Evolutionary conservation across 2,113 vertebrate species (phyloP).

Genomic region (Garra rufa): DNA sequence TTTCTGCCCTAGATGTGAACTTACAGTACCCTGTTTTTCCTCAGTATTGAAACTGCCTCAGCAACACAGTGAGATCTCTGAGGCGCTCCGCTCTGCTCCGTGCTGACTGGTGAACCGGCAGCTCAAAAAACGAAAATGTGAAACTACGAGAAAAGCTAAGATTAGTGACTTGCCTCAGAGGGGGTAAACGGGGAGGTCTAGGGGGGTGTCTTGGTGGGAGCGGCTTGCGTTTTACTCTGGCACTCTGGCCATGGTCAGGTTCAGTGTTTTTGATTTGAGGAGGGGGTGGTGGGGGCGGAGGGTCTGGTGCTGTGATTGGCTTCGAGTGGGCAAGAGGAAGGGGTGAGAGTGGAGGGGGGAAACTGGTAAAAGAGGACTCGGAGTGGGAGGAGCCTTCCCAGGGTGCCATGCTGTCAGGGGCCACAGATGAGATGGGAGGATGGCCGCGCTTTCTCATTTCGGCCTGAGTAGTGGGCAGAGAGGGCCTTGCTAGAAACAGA

Average conservation of each 20-base stretch:
- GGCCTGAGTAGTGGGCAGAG: constrained; percentile 38
- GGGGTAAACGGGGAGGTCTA: constrained; percentile 70
- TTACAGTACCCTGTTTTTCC: neutral
- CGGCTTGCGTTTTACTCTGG: constrained; percentile 46
- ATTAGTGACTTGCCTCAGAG: constrained; percentile 73
- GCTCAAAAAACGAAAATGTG: constrained; percentile 84
- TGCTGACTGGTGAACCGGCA: constrained; percentile 75
- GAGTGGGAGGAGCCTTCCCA: constrained; percentile 75
- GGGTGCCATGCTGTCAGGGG: constrained; percentile 70
- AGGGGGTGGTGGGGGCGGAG: constrained; percentile 35
- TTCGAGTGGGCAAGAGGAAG: constrained; percentile 41
- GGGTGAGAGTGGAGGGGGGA: constrained; percentile 58
- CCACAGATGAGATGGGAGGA: constrained; percentile 51
- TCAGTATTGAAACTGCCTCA: constrained; percentile 75
- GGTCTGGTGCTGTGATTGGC: constrained; percentile 41
- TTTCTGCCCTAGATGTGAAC: neutral
- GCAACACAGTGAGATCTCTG: constrained; percentile 68
- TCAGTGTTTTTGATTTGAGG: constrained; percentile 37
- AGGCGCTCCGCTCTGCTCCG: constrained; percentile 68
- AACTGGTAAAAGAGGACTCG: constrained; percentile 72
- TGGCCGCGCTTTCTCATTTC: constrained; percentile 50
- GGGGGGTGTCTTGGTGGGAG: constrained; percentile 54
- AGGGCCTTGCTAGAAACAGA: constrained; percentile 4
- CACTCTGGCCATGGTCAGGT: constrained; percentile 18
- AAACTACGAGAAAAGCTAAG: constrained; percentile 82